Conservation (phyloP, 2,797 vertebrate species). For the Scomberomorus guttatus region DNA sequence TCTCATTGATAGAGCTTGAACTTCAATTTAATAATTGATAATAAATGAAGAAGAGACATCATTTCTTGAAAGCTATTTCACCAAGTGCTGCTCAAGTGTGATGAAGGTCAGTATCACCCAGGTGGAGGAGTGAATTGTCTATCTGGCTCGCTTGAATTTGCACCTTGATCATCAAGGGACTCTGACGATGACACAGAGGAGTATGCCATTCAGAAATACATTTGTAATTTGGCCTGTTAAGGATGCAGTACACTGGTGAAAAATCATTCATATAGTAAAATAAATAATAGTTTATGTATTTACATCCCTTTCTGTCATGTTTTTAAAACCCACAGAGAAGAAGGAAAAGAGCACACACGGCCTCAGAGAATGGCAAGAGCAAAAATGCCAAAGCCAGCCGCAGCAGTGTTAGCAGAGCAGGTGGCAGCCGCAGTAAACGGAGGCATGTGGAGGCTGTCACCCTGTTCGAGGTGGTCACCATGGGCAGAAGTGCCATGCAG, state of each 20-base stretch:
- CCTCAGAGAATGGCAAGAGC: constrained; percentile 87
- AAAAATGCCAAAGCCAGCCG: constrained; percentile 73
- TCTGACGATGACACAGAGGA: background rate
- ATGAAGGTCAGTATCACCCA: background rate
- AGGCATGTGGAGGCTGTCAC: constrained; percentile 90
- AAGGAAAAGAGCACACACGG: constrained; percentile 82
- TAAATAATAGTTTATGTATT: background rate
- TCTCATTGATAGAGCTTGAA: background rate
- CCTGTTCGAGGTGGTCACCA: constrained; percentile 92
- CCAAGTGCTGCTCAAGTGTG: background rate
- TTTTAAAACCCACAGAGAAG: constrained; percentile 78
- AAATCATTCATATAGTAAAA: background rate
- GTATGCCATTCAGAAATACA: background rate
- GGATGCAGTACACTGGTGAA: background rate
- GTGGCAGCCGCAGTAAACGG: constrained; percentile 60
- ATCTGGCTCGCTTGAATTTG: background rate
- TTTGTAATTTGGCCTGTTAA: background rate
- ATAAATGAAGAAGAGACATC: background rate
- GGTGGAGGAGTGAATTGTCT: background rate
- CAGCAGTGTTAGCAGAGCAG: constrained; percentile 34
- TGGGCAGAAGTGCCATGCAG: constrained; percentile 93
- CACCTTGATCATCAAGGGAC: background rate
- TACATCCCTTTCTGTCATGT: background rate
- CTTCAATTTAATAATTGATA: background rate
- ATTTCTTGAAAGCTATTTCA: background rate